Conservation (phyloP, 2,797 vertebrate species). For the Hypotaenidia okinawae region DNA sequence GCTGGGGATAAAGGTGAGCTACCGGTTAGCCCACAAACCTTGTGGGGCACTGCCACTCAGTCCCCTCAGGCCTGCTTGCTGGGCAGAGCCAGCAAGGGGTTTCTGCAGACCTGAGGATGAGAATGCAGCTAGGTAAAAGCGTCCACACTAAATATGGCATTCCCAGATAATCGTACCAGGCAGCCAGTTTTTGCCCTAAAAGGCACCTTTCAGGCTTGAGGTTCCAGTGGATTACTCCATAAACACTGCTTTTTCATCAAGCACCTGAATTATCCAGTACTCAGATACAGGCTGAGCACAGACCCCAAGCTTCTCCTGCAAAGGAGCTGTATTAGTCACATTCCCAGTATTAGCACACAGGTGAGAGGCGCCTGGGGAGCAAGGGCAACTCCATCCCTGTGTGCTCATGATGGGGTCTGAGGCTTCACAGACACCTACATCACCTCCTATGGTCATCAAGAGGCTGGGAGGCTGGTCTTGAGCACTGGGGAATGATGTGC, state of each 20-base stretch:
- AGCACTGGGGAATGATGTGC: background rate
- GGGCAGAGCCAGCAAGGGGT: background rate
- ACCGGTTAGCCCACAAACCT: background rate
- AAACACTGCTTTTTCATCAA: background rate
- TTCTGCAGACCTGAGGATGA: background rate
- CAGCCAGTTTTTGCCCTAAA: background rate
- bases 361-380: background rate
- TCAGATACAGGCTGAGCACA: background rate
- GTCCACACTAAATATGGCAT: background rate
- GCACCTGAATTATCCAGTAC: background rate
- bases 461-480: background rate
- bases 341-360: background rate
- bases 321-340: fast-evolving
- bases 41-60: background rate
- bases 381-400: background rate
- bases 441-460: background rate
- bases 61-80: background rate
- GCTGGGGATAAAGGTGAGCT: background rate
- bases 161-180: background rate
- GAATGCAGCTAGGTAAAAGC: background rate
- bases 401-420: fast-evolving
- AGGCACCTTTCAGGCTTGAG: background rate
- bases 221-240: background rate
- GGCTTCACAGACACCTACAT: background rate
- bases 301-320: fast-evolving